phyloP scores from a whole-genome alignment of 2,113 vertebrate genomes.

The Cynoglossus semilaevis region DNA sequence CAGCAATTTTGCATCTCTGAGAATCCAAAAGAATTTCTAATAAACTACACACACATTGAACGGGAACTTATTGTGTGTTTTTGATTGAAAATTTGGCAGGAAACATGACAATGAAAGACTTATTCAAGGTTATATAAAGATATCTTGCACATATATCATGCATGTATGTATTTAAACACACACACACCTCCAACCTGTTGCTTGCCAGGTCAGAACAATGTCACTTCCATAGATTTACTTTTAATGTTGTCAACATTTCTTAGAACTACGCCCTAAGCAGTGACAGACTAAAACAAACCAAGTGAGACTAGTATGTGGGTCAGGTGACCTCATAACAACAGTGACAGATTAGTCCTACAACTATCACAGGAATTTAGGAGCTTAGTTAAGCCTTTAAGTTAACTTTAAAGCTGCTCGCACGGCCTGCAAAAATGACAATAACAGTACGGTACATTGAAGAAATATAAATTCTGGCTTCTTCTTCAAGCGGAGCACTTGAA shows the following conservation, averaged over 20 bases:
- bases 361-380: not conserved
- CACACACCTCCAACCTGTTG: no score
- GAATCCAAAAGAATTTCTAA: constrained; percentile 2
- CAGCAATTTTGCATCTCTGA: constrained; percentile 3
- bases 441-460: no score
- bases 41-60: no score
- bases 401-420: not conserved
- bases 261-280: constrained; percentile 30
- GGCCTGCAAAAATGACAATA: not conserved
- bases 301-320: constrained; percentile 40
- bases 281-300: constrained; percentile 51
- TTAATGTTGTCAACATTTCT: constrained; percentile 53
- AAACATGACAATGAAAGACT: no score
- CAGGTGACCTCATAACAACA: constrained; percentile 39
- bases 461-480: no score
- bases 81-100: no score
- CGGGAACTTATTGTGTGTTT: no score
- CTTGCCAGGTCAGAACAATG: not conserved
- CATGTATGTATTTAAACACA: no score
- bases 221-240: constrained; percentile 19
- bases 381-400: not conserved
- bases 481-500: no score
- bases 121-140: no score
- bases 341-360: constrained; percentile 3
- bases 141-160: no score